A percentile compares a stretch with the other conserved stretches of the same genome.
Conservation (phyloP, 2,113 vertebrate species). For the Gnathonemus echidnorhynchus region DNA sequence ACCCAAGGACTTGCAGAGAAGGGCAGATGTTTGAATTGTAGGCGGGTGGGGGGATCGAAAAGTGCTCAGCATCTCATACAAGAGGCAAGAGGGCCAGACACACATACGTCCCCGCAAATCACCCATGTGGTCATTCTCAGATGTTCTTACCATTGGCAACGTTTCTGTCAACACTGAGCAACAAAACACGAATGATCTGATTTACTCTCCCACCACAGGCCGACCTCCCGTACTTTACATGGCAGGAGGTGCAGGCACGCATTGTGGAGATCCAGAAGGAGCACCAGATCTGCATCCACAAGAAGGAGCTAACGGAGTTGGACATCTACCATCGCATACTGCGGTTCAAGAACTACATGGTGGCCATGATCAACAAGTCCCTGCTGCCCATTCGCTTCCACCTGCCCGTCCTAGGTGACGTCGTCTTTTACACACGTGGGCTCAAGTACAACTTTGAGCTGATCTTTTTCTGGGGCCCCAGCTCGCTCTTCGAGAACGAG, state of each 20-base stretch:
- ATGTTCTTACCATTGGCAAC: background rate
- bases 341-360: conserved; percentile 99
- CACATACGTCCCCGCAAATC: background rate
- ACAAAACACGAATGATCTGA: background rate
- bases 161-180: background rate
- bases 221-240: conserved; percentile 87
- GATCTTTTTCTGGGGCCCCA: conserved; percentile 94
- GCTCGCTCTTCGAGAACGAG: conserved; percentile 91
- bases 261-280: conserved; percentile 98
- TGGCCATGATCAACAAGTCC: conserved; percentile 96
- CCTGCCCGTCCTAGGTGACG: conserved; percentile 75
- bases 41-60: background rate
- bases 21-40: background rate
- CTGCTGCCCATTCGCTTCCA: conserved; percentile 86
- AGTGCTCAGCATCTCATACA: background rate
- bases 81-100: background rate
- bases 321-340: conserved; percentile 97
- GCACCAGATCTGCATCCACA: conserved; percentile 98
- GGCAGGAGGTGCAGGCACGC: conserved; percentile 93
- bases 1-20: background rate
- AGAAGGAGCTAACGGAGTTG: conserved; percentile 87
- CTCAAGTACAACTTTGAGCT: conserved; percentile 99
- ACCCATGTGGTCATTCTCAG: background rate
- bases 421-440: conserved; percentile 85
- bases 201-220: conserved; percentile 55